These are phyloP conservation scores for Morpho helenor DNA, from an alignment of 2,888 invertebrate genomes.

Conservation along the genomic window DNA sequence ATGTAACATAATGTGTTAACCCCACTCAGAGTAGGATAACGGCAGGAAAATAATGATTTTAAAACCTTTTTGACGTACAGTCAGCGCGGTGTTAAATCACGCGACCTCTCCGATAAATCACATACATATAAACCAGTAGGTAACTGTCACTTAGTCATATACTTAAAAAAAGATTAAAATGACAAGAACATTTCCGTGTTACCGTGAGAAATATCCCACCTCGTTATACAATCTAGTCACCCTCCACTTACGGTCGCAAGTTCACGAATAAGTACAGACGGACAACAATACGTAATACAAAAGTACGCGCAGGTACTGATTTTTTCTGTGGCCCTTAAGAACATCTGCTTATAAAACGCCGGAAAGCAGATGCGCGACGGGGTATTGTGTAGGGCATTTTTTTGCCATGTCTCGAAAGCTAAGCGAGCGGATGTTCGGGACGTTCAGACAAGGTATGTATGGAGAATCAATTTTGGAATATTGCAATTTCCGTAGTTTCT, in stretches of 20 bases:
- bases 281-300: slow-evolving; percentile 32
- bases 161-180: neutral
- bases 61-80: too few relatives aligned
- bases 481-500: slow-evolving; percentile 46
- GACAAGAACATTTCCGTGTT: slow-evolving; percentile 7
- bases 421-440: slow-evolving; percentile 27
- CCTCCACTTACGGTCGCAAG: slow-evolving; percentile 41
- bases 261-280: slow-evolving; percentile 48
- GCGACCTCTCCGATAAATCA: too few relatives aligned
- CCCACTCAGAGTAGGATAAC: too few relatives aligned
- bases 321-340: slow-evolving; percentile 47
- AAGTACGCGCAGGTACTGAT: slow-evolving; percentile 61
- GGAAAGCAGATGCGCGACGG: slow-evolving; percentile 64
- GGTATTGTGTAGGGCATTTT: slow-evolving; percentile 50
- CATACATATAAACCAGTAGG: too few relatives aligned
- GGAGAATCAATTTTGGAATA: slow-evolving; percentile 55
- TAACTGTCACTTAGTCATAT: too few relatives aligned
- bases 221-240: slow-evolving; percentile 30
- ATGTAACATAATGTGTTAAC: too few relatives aligned
- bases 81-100: too few relatives aligned
- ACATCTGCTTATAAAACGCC: slow-evolving; percentile 59
- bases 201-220: slow-evolving; percentile 29
- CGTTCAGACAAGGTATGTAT: slow-evolving; percentile 29
- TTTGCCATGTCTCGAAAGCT: slow-evolving; percentile 32
- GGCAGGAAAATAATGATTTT: too few relatives aligned